Base-by-base conservation (phyloP, 1,140 invertebrate species). In the Drosophila parvula region DNA sequence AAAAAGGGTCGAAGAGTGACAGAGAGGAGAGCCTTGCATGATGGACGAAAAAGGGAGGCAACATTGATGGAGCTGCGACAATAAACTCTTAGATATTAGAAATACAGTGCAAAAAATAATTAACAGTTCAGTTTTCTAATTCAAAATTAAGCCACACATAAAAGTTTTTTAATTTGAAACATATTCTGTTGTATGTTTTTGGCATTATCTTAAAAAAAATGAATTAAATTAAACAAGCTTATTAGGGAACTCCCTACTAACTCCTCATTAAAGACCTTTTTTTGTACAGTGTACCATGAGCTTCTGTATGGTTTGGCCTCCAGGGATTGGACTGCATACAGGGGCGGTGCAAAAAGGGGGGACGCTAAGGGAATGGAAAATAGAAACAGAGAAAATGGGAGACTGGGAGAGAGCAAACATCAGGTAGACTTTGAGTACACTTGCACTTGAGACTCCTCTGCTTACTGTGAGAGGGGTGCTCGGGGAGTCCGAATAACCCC, bases 401-500 rank as follows among this genome's bases (percentile, higher is more conserved):
- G 12, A 14, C 36, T 0, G 5, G 34, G 47, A 36, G 47, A 44
- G 34, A 68, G 63, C 74, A 84, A 84, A 84, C 81, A 85, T 63
- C 56, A 78, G 81, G 81, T 71, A 81, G 81, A 81, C 81, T 81
- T 76, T 85, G 57, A 84, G 81, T 69, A 85, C 71, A 83, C 81
- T 83, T 84, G 78, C 70, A 86, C 82, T 78, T 81, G 73, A 81
- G 68, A 84, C 78, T 75, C 59, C 40, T 69, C 47, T 30, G 38
- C 36, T 74, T 41, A 48, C 43, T 28, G 53, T 55, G 45, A 14
- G 43, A 36, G 18, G 16, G 59, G 44, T 30, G 58, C 28, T 40
- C 30, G 14, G 45, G 53, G 65, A 22, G 43, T 43, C 40, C 8
- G 38, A 34, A 41, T 27, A 44, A 27, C 14, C 44, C 45, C 41